Evolutionary conservation across 2,797 vertebrate genomes (phyloP).

Genomic region (Centroberyx gerrardi): DNA sequence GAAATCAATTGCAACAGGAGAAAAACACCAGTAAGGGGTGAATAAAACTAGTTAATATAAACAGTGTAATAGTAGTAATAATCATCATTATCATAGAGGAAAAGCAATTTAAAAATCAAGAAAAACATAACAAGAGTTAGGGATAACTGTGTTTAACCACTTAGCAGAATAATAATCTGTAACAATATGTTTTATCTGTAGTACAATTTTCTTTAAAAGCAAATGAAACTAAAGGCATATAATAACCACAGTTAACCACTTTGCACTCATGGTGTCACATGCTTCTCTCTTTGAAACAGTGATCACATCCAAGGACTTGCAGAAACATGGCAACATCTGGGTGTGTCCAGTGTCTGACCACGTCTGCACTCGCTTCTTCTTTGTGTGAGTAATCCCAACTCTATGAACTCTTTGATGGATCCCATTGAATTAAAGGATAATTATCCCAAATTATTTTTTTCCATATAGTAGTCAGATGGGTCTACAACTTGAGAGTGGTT

Average conservation of each 20-base stretch:
- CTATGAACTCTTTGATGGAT: background rate
- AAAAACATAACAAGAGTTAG: background rate
- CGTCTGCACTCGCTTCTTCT: conserved; percentile 99
- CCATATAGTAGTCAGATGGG: background rate
- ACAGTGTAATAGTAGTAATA: conserved; percentile 1
- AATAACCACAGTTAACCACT: background rate
- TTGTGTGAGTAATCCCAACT: conserved; percentile 91
- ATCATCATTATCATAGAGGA: background rate
- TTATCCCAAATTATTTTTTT: background rate
- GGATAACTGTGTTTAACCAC: background rate
- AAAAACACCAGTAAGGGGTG: too few species aligned
- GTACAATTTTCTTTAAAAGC: background rate
- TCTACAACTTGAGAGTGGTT: background rate
- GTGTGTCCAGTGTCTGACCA: conserved; percentile 99
- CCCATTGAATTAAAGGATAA: background rate
- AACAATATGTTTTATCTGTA: background rate
- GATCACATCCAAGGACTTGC: conserved; percentile 99
- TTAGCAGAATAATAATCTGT: background rate
- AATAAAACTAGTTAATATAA: conserved; percentile 9
- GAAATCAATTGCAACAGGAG: too few species aligned
- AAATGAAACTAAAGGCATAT: background rate
- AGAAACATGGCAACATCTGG: conserved; percentile 99
- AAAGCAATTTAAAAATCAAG: conserved; percentile 10
- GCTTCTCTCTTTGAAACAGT: conserved; percentile 83
- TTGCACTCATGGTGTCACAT: background rate